These are phyloP conservation scores for Xestia sexstrigata DNA, from an alignment of 2,888 invertebrate genomes.

Conservation along the genomic window DNA sequence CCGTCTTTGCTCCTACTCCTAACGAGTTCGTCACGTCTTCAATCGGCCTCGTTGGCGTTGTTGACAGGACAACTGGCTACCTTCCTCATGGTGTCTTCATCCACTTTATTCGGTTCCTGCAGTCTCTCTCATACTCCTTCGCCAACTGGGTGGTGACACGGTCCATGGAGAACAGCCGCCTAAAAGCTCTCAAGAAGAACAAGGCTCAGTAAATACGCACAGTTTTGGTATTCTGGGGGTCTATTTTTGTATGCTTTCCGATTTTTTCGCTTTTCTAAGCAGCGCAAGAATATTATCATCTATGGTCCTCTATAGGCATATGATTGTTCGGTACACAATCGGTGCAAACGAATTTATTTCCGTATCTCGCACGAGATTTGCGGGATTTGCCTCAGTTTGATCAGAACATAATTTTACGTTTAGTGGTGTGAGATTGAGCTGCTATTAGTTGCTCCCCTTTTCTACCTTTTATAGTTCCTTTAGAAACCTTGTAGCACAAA, in stretches of 20 bases:
- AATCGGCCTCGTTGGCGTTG: slow-evolving; percentile 93
- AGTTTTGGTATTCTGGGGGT: slow-evolving; percentile 13
- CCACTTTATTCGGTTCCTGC: slow-evolving; percentile 84
- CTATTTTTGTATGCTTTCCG: slow-evolving; percentile 31
- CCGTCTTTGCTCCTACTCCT: slow-evolving; percentile 94
- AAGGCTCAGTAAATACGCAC: slow-evolving; percentile 81
- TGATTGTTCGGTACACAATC: neutral
- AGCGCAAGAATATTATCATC: slow-evolving; percentile 7
- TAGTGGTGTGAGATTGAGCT: neutral
- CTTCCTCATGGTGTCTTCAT: slow-evolving; percentile 92
- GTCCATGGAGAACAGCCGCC: slow-evolving; percentile 92
- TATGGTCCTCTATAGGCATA: neutral
- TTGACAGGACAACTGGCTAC: slow-evolving; percentile 94
- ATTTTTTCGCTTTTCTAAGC: slow-evolving; percentile 5
- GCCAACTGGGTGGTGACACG: slow-evolving; percentile 92
- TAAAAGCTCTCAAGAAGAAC: slow-evolving; percentile 89
- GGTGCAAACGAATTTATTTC: too few relatives aligned
- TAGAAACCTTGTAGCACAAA: neutral
- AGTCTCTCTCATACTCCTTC: slow-evolving; percentile 88
- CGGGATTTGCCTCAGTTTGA: neutral
- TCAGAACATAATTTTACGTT: neutral
- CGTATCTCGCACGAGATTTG: neutral
- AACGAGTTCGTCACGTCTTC: slow-evolving; percentile 93
- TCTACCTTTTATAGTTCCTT: neutral
- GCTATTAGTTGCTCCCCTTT: neutral